Percentiles rank a stretch among this genome's conserved stretches.
Evolutionary conservation across 2,797 vertebrate genomes (phyloP).

Genomic region (Myioborus miniatus): DNA sequence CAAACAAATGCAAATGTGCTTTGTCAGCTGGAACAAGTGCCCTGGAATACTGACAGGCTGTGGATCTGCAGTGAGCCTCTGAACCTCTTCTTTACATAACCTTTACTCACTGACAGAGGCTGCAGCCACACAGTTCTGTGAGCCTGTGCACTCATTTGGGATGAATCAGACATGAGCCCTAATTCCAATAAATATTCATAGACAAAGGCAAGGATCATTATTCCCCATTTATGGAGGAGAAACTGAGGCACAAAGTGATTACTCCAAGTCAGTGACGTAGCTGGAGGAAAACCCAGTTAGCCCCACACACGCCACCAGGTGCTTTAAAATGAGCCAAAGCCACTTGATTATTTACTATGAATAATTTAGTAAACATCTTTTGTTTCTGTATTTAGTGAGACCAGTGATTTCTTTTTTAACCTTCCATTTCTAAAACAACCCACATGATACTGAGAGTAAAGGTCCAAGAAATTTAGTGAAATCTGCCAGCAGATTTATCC

Average conservation of each 20-base stretch:
- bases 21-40: background rate
- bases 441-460: background rate
- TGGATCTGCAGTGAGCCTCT: background rate
- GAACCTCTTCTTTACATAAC: background rate
- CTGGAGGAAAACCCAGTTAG: conserved; percentile 37
- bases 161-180: conserved; percentile 19
- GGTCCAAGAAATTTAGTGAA: conserved; percentile 36
- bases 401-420: background rate
- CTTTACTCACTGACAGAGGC: background rate
- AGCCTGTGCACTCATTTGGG: background rate
- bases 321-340: conserved; percentile 26
- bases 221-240: conserved; percentile 11
- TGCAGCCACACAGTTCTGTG: background rate
- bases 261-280: background rate
- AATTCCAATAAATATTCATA: conserved; percentile 26
- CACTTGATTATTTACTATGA: background rate
- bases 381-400: conserved; percentile 21
- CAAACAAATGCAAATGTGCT: conserved; percentile 13
- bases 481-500: conserved; percentile 62
- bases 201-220: conserved; percentile 52
- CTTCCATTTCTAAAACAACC: background rate
- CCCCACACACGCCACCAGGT: background rate
- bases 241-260: conserved; percentile 65
- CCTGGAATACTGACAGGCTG: background rate
- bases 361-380: background rate